A percentile compares a stretch with the other conserved stretches of the same genome.
phyloP scores from a whole-genome alignment of 2,113 vertebrate species.

The Albula glossodonta region DNA sequence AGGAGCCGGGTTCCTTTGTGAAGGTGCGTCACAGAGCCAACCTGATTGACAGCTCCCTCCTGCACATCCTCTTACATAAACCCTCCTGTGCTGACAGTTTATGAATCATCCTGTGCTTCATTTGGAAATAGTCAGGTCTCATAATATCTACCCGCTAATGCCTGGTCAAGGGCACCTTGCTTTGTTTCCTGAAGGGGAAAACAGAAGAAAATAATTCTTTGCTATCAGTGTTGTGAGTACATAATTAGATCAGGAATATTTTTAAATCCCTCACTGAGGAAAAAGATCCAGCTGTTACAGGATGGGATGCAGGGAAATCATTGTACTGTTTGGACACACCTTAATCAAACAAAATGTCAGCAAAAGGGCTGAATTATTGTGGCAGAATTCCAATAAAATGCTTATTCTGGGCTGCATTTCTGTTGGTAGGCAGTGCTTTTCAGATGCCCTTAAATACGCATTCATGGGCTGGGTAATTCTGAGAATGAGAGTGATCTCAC shows the following conservation, averaged over 20 bases:
- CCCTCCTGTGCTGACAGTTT: background rate
- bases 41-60: constrained; percentile 12
- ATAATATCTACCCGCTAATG: background rate
- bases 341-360: background rate
- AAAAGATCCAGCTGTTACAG: background rate
- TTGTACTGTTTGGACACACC: background rate
- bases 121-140: constrained; percentile 4
- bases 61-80: background rate
- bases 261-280: background rate
- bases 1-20: background rate
- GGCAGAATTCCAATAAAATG: background rate
- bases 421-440: background rate
- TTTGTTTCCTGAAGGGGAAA: background rate
- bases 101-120: constrained; percentile 19
- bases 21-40: background rate
- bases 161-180: background rate
- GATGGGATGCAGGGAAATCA: background rate
- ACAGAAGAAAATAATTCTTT: background rate
- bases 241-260: background rate
- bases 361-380: background rate
- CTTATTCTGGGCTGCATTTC: background rate
- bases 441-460: background rate
- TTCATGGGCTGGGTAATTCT: background rate
- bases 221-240: background rate
- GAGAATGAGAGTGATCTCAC: background rate